Conservation (phyloP, 2,888 invertebrate genomes). For the Aspidapion aeneum region DNA sequence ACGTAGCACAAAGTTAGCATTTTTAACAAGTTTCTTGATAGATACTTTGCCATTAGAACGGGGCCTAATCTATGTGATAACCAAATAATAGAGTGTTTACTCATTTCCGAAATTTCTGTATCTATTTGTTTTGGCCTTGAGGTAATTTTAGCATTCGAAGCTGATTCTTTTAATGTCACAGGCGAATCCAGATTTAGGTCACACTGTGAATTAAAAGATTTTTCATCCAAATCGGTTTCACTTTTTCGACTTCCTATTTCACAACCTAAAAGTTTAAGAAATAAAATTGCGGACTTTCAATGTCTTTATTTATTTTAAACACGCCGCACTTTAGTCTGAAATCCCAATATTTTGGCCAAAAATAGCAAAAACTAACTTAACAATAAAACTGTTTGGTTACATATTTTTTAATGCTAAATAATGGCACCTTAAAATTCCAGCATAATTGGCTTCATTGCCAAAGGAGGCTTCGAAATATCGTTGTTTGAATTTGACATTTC, state of each 20-base stretch:
- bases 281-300: too few relatives aligned
- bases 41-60: conserved; percentile 85
- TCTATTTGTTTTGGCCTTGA: conserved; percentile 30
- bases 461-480: too few relatives aligned
- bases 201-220: conserved; percentile 22
- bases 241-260: conserved; percentile 61
- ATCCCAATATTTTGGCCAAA: too few relatives aligned
- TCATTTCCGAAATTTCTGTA: conserved; percentile 77
- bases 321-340: too few relatives aligned
- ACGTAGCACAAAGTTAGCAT: conserved; percentile 94
- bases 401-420: too few relatives aligned
- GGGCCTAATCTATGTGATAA: conserved; percentile 86
- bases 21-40: conserved; percentile 86
- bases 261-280: conserved; percentile 56
- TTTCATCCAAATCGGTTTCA: conserved; percentile 43
- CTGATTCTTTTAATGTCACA: conserved; percentile 14
- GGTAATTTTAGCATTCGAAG: conserved; percentile 11
- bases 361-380: too few relatives aligned
- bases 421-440: too few relatives aligned
- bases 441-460: too few relatives aligned
- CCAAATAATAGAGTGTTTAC: conserved; percentile 87
- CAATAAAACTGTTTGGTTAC: too few relatives aligned
- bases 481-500: too few relatives aligned
- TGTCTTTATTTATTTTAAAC: too few relatives aligned
- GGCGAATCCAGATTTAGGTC: conserved; percentile 23